Percentiles rank a stretch among this genome's conserved stretches.
Conservation (phyloP, 1,140 invertebrate genomes). For the Lepidurus apus region DNA sequence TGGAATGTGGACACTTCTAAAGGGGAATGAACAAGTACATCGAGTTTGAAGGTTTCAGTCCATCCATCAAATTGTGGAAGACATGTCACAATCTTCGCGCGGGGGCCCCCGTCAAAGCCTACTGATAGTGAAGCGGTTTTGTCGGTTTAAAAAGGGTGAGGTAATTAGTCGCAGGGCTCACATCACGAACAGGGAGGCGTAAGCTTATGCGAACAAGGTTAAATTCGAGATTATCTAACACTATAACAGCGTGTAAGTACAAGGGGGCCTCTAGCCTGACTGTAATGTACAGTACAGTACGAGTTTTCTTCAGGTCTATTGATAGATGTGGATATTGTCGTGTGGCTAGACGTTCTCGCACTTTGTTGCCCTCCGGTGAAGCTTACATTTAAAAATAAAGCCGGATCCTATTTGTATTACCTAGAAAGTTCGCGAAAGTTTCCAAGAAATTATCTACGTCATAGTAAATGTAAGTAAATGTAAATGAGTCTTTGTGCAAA, state of each 20-base stretch:
- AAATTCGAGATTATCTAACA: too few relatives aligned
- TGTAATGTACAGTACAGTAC: too few relatives aligned
- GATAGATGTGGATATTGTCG: neutral
- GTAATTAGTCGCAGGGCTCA: neutral
- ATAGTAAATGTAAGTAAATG: too few relatives aligned
- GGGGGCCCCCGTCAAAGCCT: neutral
- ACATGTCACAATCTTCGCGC: neutral
- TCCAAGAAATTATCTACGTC: neutral
- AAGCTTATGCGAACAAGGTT: too few relatives aligned
- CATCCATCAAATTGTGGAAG: neutral
- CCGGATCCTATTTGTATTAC: neutral
- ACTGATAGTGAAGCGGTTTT: neutral
- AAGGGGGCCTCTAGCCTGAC: too few relatives aligned
- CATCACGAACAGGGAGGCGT: too few relatives aligned
- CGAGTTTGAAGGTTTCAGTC: neutral
- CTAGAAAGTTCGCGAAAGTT: constrained; percentile 19
- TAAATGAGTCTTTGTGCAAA: neutral
- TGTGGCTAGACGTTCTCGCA: neutral
- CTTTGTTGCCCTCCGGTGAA: neutral
- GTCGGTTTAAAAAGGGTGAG: neutral
- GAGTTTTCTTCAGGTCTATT: neutral
- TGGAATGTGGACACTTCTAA: neutral
- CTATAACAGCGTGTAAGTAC: too few relatives aligned
- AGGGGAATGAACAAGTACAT: neutral
- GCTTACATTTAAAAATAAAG: neutral